Evolutionary conservation across 2,888 invertebrate species (phyloP), one percentile per base, ranked within the genome.

Genomic region (Drosophila birchii): DNA sequence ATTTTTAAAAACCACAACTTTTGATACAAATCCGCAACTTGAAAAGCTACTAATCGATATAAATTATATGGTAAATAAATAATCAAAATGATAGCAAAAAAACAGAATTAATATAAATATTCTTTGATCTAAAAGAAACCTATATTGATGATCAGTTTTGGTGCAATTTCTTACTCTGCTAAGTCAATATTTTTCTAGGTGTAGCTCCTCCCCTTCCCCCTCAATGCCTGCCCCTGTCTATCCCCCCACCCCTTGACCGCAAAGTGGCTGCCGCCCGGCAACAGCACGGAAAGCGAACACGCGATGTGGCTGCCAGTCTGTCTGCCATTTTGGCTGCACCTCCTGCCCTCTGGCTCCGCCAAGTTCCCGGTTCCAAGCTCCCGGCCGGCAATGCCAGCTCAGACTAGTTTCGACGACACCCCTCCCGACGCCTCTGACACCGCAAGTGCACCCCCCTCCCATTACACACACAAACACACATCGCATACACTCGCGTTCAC

Each of bases 231-330:
- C 36, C 23, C 11, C 7, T 29, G 11, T 36, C 38, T 26, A 29
- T 38, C 8, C 36, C 63, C 6, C 26, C 20, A n/a, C 36, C 49
- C 43, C 43, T 12, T 38, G 43, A 53, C 61, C 61, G 18, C 69
- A 58, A 69, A 70, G 73, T 32, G 79, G 71, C 83, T 87, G 79
- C 84, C 84, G 87, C 87, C 88, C 84, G 80, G 84, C 84, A 85
- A 85, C 85, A 83, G 76, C 64, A 66, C 83, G 80, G 79, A 86
- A 82, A 83, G 74, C 75, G 79, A 86, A 88, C 85, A 78, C 81
- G 82, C 78, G 79, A 88, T 88, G 77, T 85, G 76, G 76, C 72
- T 79, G 87, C 90, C 88, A 86, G 78, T 81, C 85, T 88, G 86
- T 86, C 86, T 86, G 88, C 88, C 83, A 76, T 76, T 79, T 79